Evolutionary conservation across 2,113 vertebrate genomes (phyloP), one percentile per base, ranked within the genome.

Genomic region (Lucifuga dentata): DNA sequence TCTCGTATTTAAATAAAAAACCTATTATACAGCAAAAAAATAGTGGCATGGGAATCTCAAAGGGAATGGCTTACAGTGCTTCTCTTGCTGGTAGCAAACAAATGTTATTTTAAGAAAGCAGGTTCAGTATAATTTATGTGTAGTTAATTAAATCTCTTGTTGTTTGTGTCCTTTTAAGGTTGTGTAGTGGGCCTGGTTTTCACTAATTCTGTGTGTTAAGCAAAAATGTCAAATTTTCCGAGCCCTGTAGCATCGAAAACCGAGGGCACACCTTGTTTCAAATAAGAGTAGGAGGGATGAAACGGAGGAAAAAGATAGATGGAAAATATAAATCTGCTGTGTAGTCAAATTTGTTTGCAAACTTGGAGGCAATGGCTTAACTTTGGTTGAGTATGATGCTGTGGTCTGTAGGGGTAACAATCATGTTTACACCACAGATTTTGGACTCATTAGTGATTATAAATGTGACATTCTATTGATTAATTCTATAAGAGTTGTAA

Each of bases 1-100:
- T 92, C 91, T 92, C n/a, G 13, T 83, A 91, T 93, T 94, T 93
- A 90, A 94, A 93, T 93, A 90, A 92, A 93, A 94, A 92, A 92
- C 82, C 89, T 91, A 90, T 92, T 92, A 93, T 92, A 81, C 92
- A 93, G 93, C 93, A 92, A 91, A 93, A 91, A 92, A 86, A 70
- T 67, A 63, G 88, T 85, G 86, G 87, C 85, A 60, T 88, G 90
- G 91, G 91, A 92, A 84, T 90, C 81, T 81, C 82, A 61, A 40
- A 86, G 89, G 88, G 88, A 89, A 85, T 36, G 80, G 70, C 88
- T 87, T 80, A 89, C 68, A 85, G 84, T 84, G 85, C 82, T 87
- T 74, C 89, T 87, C 85, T 92, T 86, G 92, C 92, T 93, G 75
- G 78, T 92, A 92, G 91, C 92, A 92, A 93, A 94, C 91, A 92